Conservation (phyloP, 1,140 invertebrate species). For the Penaeus vannamei region DNA sequence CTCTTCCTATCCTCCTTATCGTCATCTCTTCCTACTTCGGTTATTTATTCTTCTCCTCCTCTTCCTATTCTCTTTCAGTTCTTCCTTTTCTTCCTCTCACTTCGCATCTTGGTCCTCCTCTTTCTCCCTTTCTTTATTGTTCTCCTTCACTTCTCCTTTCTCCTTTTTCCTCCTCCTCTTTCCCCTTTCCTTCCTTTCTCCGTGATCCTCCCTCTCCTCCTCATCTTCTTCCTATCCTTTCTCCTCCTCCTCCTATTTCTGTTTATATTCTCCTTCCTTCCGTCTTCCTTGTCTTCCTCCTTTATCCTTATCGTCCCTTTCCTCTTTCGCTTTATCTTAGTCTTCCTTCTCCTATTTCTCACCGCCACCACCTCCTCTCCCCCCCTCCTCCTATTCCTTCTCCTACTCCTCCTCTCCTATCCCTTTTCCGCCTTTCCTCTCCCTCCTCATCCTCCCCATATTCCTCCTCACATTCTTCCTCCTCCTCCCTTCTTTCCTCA, state of each 20-base stretch:
- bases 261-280: not conserved
- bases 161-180: no score
- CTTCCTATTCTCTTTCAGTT: not conserved
- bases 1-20: not conserved
- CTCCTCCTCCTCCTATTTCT: not conserved
- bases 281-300: no score
- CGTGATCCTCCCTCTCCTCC: not conserved
- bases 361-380: not conserved
- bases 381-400: not conserved
- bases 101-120: not conserved
- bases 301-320: not conserved
- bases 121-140: not conserved
- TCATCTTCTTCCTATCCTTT: not conserved
- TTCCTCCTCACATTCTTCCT: no score
- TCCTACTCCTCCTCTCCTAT: not conserved
- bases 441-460: not conserved
- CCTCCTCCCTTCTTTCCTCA: no score
- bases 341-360: not conserved
- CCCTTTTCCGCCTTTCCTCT: not conserved
- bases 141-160: no score
- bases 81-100: not conserved
- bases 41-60: no score
- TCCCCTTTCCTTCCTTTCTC: not conserved
- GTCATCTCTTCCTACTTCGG: not conserved
- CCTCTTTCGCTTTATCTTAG: not conserved